These are phyloP conservation scores for Drosophila rubida DNA, from an alignment of 2,888 invertebrate genomes.

Conservation along the genomic window DNA sequence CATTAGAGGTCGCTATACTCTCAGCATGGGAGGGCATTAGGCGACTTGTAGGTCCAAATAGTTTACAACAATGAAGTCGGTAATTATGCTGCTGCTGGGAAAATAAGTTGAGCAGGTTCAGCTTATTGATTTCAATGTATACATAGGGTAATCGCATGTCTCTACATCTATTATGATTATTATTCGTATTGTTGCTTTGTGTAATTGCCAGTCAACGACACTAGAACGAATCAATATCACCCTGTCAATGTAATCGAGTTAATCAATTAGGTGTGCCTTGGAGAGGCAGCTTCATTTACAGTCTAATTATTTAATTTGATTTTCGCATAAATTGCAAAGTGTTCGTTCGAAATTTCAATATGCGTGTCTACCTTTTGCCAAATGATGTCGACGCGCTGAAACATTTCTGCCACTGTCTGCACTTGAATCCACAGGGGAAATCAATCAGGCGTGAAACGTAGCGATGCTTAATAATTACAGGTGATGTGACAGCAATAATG, in stretches of 20 bases:
- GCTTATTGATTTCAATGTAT: background rate
- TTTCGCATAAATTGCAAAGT: slow-evolving; percentile 59
- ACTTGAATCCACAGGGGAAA: slow-evolving; percentile 48
- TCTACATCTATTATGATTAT: background rate
- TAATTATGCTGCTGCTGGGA: background rate
- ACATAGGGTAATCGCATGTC: too few relatives aligned
- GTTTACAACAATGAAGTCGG: background rate
- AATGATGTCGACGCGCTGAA: slow-evolving; percentile 27
- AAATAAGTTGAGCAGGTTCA: background rate
- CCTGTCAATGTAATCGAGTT: slow-evolving; percentile 66
- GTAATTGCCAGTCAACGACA: slow-evolving; percentile 27
- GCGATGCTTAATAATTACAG: slow-evolving; percentile 67
- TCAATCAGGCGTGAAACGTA: slow-evolving; percentile 63
- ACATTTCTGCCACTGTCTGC: slow-evolving; percentile 31
- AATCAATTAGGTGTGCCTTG: slow-evolving; percentile 68
- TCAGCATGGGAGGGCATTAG: background rate
- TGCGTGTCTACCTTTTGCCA: slow-evolving; percentile 24
- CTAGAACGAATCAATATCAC: slow-evolving; percentile 43
- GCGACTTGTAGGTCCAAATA: background rate
- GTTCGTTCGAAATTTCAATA: slow-evolving; percentile 41
- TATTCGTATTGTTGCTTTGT: slow-evolving; percentile 8
- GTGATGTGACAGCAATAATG: slow-evolving; percentile 34
- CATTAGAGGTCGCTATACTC: slow-evolving; percentile 29
- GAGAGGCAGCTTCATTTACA: slow-evolving; percentile 39
- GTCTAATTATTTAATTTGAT: slow-evolving; percentile 72